Percentiles rank a stretch among this genome's conserved stretches.
phyloP scores from a whole-genome alignment of 2,113 vertebrate genomes.

The Vidua macroura region DNA sequence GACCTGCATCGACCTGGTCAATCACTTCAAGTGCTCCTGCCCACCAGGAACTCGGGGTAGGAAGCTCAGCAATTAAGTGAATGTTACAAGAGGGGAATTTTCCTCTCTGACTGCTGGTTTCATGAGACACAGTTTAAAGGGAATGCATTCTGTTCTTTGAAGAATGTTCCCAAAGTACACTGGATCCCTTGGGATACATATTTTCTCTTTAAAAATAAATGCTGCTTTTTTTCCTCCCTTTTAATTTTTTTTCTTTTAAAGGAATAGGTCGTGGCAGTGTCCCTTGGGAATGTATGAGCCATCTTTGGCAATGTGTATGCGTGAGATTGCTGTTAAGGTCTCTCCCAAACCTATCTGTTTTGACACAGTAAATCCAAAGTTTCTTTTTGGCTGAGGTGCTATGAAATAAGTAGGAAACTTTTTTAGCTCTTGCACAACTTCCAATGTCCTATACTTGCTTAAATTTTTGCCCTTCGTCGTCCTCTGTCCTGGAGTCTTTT shows the following conservation, averaged over 20 bases:
- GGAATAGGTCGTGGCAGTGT: constrained; percentile 1
- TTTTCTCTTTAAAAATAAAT: constrained; percentile 55
- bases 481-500: neutral
- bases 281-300: neutral
- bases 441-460: neutral
- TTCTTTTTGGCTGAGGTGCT: neutral
- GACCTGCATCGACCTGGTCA: constrained; percentile 89
- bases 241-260: neutral
- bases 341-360: neutral
- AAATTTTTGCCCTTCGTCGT: neutral
- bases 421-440: neutral
- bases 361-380: neutral
- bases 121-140: neutral
- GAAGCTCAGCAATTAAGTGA: neutral
- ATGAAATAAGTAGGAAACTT: neutral
- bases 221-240: neutral
- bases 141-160: constrained; percentile 3
- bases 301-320: neutral
- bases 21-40: constrained; percentile 88
- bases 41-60: constrained; percentile 89
- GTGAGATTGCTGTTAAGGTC: neutral
- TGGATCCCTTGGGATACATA: constrained; percentile 27
- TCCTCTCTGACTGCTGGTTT: neutral
- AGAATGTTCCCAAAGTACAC: constrained; percentile 50
- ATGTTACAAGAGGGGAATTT: neutral